Evolutionary conservation across 2,888 invertebrate genomes (phyloP).

Genomic region (Lymantria dispar): DNA sequence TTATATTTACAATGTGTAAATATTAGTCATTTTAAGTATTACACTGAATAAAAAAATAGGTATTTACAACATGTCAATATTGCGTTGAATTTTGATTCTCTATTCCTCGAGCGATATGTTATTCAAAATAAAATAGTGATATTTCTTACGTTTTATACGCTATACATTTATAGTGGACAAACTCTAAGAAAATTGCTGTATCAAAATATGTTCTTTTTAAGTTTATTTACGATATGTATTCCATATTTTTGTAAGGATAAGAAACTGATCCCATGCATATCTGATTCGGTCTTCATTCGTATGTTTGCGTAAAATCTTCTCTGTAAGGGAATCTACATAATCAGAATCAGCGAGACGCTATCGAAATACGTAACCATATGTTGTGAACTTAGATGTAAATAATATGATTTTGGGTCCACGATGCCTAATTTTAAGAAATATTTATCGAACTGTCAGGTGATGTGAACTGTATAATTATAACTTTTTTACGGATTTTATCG

Average conservation of each 20-base stretch:
- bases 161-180: constrained; percentile 28
- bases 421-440: no score
- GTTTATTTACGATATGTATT: constrained; percentile 58
- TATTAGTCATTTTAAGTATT: no score
- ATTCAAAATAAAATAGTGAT: constrained; percentile 21
- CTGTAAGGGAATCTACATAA: constrained; percentile 71
- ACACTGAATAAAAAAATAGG: not conserved
- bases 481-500: no score
- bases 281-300: constrained; percentile 73
- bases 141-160: constrained; percentile 19
- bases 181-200: constrained; percentile 24
- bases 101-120: constrained; percentile 16
- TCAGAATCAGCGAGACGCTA: constrained; percentile 68
- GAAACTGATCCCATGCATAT: constrained; percentile 74
- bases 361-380: constrained; percentile 56
- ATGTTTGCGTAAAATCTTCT: constrained; percentile 71
- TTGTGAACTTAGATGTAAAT: constrained; percentile 18
- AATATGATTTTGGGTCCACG: no score
- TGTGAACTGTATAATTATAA: no score
- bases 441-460: no score
- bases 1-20: no score
- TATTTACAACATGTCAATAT: constrained; percentile 11
- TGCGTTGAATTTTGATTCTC: constrained; percentile 20
- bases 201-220: constrained; percentile 47
- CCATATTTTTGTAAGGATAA: constrained; percentile 62